Evolutionary conservation across 2,797 vertebrate species (phyloP), one percentile per base, ranked within the genome.

Genomic region (Syndactyla subalaris): DNA sequence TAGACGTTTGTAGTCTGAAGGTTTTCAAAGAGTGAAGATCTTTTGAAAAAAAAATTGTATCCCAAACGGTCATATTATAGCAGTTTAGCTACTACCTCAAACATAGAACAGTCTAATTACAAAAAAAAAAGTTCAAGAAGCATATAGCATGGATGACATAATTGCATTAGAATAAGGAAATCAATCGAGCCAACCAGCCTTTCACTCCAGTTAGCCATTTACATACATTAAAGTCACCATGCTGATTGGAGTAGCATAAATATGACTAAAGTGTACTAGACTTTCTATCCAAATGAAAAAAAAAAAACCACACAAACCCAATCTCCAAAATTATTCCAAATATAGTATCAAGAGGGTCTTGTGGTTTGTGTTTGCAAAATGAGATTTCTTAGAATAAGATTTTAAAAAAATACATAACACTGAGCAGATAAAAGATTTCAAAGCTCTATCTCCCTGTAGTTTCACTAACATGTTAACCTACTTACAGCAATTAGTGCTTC

Each of bases 401-500:
- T 86, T 39, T 3, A 68, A 86, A 96, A 96, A 95, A 95, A 63
- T 20, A 85, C 38, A 54, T 96, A 97, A 93, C 94, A 85, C 86
- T 88, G 95, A 94, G 96, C 58, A 96, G 77, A 95, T 97, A 96
- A 97, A 97, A 96, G 96, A 97, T 97, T 98, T 95, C 96, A 92
- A 96, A 98, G 98, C 98, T 99, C 98, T 98, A 98, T 98, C 97
- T 99, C 99, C 98, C 98, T 98, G 98, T 98, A 99, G 98, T 98
- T 99, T 99, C 98, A 98, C 99, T 99, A 99, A 99, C 99, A 98
- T 99, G 99, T 99, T 99, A 99, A 99, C 99, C 99, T 99, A 99
- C 99, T 99, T 99, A 99, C 98, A 98, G 99, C 98, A 99, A 99
- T 99, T 99, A 99, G 99, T 99, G 99, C 98, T 99, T 99, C 99